phyloP scores from a whole-genome alignment of 2,113 vertebrate species.

The Cisticola juncidis region DNA sequence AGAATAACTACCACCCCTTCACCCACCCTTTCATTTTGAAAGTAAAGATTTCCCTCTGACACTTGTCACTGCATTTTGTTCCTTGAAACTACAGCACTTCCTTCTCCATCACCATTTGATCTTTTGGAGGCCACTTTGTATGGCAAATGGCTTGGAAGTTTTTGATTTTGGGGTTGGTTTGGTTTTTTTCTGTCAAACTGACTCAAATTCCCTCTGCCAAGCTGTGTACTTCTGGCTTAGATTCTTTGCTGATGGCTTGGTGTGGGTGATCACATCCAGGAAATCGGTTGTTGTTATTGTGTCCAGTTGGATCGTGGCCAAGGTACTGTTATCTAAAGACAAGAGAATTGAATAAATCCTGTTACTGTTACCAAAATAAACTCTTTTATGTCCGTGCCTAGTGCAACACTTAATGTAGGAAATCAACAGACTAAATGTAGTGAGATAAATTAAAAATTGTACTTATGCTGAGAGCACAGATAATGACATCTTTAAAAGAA shows the following conservation, averaged over 20 bases:
- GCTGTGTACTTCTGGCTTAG: slow-evolving; percentile 83
- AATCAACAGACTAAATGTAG: not conserved
- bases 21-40: not conserved
- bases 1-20: not conserved
- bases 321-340: slow-evolving; percentile 64
- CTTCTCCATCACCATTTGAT: not conserved
- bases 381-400: not conserved
- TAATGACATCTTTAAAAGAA: not conserved
- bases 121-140: not conserved
- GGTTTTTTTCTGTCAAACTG: slow-evolving; percentile 70
- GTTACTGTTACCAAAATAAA: not conserved
- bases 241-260: slow-evolving; percentile 88
- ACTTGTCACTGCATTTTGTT: not conserved
- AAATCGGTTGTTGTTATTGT: slow-evolving; percentile 87
- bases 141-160: not conserved
- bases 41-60: not conserved
- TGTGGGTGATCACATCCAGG: slow-evolving; percentile 86
- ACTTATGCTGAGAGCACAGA: not conserved
- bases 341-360: not conserved
- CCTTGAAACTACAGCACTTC: not conserved
- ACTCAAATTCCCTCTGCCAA: slow-evolving; percentile 91
- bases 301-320: slow-evolving; percentile 80
- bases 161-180: not conserved
- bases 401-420: not conserved
- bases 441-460: not conserved